Evolutionary conservation across 2,888 invertebrate species (phyloP).

Genomic region (Dorcus hopei): DNA sequence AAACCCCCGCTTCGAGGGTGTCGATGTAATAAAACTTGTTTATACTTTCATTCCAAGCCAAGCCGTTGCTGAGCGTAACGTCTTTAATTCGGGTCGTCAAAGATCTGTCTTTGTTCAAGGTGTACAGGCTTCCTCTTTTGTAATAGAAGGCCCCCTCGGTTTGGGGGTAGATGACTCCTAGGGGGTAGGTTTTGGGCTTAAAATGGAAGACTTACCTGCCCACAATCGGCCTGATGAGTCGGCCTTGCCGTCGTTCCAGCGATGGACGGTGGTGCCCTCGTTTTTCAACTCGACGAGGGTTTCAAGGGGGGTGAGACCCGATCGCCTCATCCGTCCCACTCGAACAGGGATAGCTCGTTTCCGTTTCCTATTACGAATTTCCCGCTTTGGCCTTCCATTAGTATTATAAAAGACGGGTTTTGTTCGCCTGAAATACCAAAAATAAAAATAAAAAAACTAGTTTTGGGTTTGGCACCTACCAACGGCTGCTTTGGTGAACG

Average conservation of each 20-base stretch:
- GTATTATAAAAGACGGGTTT: constrained; percentile 56
- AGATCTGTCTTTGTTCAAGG: constrained; percentile 7
- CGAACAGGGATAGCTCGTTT: constrained; percentile 55
- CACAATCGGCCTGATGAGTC: constrained; percentile 71
- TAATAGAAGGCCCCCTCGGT: too few species aligned
- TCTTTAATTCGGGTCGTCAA: constrained; percentile 28
- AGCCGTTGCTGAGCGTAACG: constrained; percentile 57
- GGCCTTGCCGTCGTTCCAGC: constrained; percentile 71
- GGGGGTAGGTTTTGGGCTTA: too few species aligned
- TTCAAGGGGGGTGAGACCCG: constrained; percentile 49
- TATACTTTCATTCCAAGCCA: constrained; percentile 67
- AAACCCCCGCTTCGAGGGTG: constrained; percentile 60
- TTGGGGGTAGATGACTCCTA: too few species aligned
- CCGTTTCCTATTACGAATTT: constrained; percentile 62
- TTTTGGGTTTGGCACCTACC: background rate
- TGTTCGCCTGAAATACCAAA: constrained; percentile 16
- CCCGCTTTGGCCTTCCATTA: constrained; percentile 56
- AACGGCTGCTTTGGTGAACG: constrained; percentile 15
- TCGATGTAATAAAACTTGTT: constrained; percentile 75
- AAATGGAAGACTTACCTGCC: constrained; percentile 54
- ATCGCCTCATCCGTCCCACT: constrained; percentile 60
- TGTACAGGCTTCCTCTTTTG: constrained; percentile 12
- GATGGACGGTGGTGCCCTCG: constrained; percentile 49
- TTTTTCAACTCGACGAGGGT: constrained; percentile 58
- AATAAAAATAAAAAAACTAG: background rate